A percentile compares a stretch with the other conserved stretches of the same genome.
These are phyloP conservation scores for Camelus dromedarius DNA, from an alignment of 2,113 vertebrate genomes.

Conservation along the genomic window DNA sequence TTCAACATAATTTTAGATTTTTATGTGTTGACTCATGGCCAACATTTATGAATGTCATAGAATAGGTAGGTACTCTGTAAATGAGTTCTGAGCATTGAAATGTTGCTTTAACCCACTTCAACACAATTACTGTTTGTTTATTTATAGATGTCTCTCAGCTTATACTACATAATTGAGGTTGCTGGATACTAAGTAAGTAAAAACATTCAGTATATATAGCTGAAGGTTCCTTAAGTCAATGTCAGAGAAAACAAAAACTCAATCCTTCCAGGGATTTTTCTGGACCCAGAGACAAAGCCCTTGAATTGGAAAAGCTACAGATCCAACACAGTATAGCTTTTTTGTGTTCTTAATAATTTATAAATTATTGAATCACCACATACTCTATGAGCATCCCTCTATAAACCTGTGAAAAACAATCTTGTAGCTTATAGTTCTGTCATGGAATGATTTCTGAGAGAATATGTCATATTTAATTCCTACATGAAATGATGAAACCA, in stretches of 20 bases:
- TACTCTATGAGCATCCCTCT: not conserved
- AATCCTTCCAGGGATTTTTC: not conserved
- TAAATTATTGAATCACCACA: not conserved
- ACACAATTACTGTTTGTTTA: not conserved
- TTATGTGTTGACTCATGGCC: not conserved
- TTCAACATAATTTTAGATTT: slow-evolving; percentile 16
- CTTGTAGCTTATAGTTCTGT: not conserved
- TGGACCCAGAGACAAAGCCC: not conserved
- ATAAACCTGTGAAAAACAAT: not conserved
- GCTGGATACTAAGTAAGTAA: slow-evolving; percentile 16
- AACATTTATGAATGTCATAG: not conserved
- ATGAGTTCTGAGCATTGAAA: slow-evolving; percentile 22
- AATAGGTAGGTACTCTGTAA: not conserved
- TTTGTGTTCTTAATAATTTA: not conserved
- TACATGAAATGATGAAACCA: slow-evolving; percentile 35
- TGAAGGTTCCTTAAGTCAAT: not conserved
- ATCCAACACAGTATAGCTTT: not conserved
- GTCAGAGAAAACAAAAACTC: not conserved
- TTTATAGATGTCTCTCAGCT: not conserved
- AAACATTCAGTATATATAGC: slow-evolving; percentile 16
- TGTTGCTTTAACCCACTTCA: not conserved
- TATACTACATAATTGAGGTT: not conserved
- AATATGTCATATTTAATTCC: not conserved
- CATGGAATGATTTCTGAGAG: not conserved
- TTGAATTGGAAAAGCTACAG: not conserved